These are phyloP conservation scores for Cryptophagus acutangulus DNA, from an alignment of 2,888 invertebrate genomes.

Conservation along the genomic window DNA sequence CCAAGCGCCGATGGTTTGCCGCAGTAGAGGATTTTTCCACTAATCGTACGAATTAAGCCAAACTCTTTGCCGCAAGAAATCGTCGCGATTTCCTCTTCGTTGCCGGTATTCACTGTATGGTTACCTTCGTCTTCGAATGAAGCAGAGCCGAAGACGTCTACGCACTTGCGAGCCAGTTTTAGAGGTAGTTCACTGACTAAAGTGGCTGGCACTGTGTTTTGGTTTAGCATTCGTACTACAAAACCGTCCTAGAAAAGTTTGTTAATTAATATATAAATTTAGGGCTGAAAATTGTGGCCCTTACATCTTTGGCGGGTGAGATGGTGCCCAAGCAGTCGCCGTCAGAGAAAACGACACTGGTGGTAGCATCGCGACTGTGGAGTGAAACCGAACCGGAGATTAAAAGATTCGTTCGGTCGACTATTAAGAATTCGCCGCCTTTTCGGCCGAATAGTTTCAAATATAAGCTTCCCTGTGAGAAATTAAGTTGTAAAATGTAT, in stretches of 20 bases:
- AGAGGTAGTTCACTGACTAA: constrained; percentile 64
- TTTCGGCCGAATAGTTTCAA: constrained; percentile 59
- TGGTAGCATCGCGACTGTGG: constrained; percentile 48
- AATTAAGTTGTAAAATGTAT: constrained; percentile 24
- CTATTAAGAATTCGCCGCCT: constrained; percentile 52
- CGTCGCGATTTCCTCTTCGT: constrained; percentile 72
- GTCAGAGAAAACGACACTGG: constrained; percentile 67
- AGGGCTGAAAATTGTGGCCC: not conserved
- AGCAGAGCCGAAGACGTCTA: constrained; percentile 70
- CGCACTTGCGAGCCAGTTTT: constrained; percentile 73
- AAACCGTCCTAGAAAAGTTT: constrained; percentile 64
- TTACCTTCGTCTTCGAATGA: constrained; percentile 62
- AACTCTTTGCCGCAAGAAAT: constrained; percentile 89
- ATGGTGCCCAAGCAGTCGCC: constrained; percentile 75
- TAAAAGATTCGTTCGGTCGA: constrained; percentile 54
- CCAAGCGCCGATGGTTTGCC: constrained; percentile 85
- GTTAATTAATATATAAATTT: not conserved
- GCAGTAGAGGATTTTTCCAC: constrained; percentile 83
- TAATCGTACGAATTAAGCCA: constrained; percentile 73
- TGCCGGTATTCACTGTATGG: constrained; percentile 41
- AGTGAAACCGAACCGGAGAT: constrained; percentile 49
- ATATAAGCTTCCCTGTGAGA: constrained; percentile 70
- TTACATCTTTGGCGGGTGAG: constrained; percentile 74
- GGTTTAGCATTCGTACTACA: constrained; percentile 69
- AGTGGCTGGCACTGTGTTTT: constrained; percentile 54